Percentiles rank a stretch among this genome's conserved stretches.
Conservation (phyloP, 2,113 vertebrate genomes). For the Murina feae region DNA sequence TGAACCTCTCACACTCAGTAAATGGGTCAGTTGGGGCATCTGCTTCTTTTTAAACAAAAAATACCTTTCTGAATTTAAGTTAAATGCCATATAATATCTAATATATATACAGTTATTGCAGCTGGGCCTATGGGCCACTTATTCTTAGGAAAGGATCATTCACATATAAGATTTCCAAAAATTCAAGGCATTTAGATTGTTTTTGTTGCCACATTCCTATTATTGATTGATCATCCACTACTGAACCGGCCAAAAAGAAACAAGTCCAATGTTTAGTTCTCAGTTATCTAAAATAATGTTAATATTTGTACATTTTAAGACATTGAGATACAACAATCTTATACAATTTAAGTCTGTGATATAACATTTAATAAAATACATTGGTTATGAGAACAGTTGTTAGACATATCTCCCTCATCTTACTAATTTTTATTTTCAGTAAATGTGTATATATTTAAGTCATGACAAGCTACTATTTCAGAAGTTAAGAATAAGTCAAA, state of each 20-base stretch:
- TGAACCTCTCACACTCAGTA: background rate
- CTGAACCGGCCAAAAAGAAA: background rate
- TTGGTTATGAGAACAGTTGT: background rate
- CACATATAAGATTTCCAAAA: background rate
- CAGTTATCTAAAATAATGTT: background rate
- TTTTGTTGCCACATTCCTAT: background rate
- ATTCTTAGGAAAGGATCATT: slow-evolving; percentile 27
- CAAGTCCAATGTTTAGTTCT: background rate
- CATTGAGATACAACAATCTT: background rate
- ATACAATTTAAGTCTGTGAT: background rate
- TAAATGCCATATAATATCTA: slow-evolving; percentile 14
- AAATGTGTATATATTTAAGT: background rate
- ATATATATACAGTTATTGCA: slow-evolving; percentile 10
- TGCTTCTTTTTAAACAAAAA: background rate
- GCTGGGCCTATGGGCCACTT: background rate
- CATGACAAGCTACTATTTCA: background rate
- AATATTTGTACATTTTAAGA: background rate
- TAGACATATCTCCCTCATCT: background rate
- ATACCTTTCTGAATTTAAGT: background rate
- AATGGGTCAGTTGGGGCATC: background rate
- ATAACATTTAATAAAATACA: background rate
- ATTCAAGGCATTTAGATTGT: background rate
- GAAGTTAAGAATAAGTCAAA: slow-evolving; percentile 11
- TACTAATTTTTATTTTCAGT: background rate
- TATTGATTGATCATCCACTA: background rate